Base-by-base conservation (phyloP, 1,140 invertebrate species). In the Bombus polaris region DNA sequence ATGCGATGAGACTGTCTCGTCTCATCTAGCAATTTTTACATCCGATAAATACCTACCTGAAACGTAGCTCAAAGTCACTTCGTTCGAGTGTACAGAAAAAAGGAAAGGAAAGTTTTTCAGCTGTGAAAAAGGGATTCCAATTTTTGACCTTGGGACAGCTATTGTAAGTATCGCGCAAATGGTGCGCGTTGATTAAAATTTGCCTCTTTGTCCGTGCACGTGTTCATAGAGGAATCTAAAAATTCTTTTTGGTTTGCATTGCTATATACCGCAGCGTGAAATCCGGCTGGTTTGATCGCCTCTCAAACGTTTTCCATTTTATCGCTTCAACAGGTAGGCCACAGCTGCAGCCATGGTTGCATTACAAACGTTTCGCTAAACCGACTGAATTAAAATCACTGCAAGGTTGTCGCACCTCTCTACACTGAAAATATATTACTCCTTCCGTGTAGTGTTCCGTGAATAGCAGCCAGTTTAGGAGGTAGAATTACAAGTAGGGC, bases 301-400 rank as follows among this genome's bases (percentile, higher is more conserved):
- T 39, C 32, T 47, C 39, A n/a, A 66, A 57, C 70, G 75, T 87
- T 84, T 87, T 77, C 47, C 79, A 89, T 53, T 89, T 87, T 77
- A 66, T 39, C 86, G 78, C 68, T 87, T 90, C 89, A 90, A 90
- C 89, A 90, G 89, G 88, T 90, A 90, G 89, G 78, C 80, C 57
- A 68, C 42, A 53, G 59, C 44, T 81, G 57, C 75, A 86, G 65
- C 53, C 37, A 32, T 59, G 62, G 39, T 44, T 57, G 77, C 42
- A 84, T 84, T 79, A 84, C 68, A 62, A n/a, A 83, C 75, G 71
- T 84, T 80, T 76, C 72, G 32, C 15, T 65, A 42, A 83, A 66
- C 59, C 71, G 28, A 62, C n/a, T 65, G 32, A 66, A 83, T 75
- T 74, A 74, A 74, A 82, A 62, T 82, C 32, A 66, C 42, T 35